phyloP scores from a whole-genome alignment of 2,888 invertebrate species.

The Carcina quercana region DNA sequence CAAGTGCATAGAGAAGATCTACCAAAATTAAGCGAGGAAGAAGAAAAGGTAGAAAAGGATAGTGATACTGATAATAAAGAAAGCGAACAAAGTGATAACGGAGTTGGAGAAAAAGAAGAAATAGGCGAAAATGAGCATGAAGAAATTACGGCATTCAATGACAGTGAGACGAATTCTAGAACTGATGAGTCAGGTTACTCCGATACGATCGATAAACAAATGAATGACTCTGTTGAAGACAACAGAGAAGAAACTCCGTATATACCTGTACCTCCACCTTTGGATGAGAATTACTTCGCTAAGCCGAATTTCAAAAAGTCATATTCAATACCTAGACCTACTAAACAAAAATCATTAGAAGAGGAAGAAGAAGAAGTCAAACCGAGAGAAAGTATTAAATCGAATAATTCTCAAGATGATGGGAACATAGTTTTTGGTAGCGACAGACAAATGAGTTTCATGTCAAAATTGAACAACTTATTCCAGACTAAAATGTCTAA shows the following conservation, averaged over 20 bases:
- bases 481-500: conserved; percentile 47
- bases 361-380: conserved; percentile 23
- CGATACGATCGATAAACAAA: conserved; percentile 52
- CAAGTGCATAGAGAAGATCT: conserved; percentile 74
- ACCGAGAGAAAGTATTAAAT: conserved; percentile 40
- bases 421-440: conserved; percentile 47
- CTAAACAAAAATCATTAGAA: conserved; percentile 14
- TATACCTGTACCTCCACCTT: conserved; percentile 50
- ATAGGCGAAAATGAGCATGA: conserved; percentile 29
- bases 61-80: conserved; percentile 4
- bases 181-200: conserved; percentile 67
- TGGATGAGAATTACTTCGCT: conserved; percentile 32
- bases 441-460: conserved; percentile 49
- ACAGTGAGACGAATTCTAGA: conserved; percentile 54
- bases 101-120: conserved; percentile 19
- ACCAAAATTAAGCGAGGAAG: conserved; percentile 53
- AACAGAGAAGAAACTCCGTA: conserved; percentile 29
- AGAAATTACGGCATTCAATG: conserved; percentile 48
- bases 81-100: conserved; percentile 11
- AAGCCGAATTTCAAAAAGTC: conserved; percentile 31
- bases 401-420: conserved; percentile 39
- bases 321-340: conserved; percentile 30
- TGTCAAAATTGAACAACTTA: conserved; percentile 57
- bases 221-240: conserved; percentile 44
- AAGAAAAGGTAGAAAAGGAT: conserved; percentile 37